Evolutionary conservation across 2,797 vertebrate genomes (phyloP), one percentile per base, ranked within the genome.

Genomic region (Iguana delicatissima): DNA sequence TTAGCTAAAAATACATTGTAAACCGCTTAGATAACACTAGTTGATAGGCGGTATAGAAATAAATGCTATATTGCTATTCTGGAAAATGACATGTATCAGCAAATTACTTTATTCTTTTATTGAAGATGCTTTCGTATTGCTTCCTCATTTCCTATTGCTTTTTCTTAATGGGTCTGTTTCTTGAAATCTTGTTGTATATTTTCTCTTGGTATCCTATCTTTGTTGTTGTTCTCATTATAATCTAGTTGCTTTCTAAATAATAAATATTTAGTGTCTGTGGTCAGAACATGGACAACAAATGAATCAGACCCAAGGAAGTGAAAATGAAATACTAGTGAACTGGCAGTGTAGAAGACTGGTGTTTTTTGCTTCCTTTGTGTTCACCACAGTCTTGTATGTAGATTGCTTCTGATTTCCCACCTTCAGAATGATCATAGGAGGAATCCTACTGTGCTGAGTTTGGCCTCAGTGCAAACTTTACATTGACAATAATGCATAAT

Each of bases 51-150:
- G n/a, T n/a, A n/a, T n/a, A n/a, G n/a, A n/a, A n/a, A n/a, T n/a
- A n/a, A n/a, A n/a, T n/a, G n/a, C n/a, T n/a, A n/a, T n/a, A n/a
- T n/a, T n/a, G n/a, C n/a, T n/a, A n/a, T n/a, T 91, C 87, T 96
- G 89, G 89, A 87, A 95, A 94, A 93, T 93, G 91, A 94, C 91
- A 85, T 93, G 91, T 90, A 0, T 92, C 84, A n/a, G 73, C 35
- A 67, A 64, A 87, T 14, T 22, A 20, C 32, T 93, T 76, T 73
- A 2, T 52, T 91, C 90, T 67, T 88, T 91, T 86, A 89, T 93
- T 69, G 69, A 1, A 73, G 89, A 85, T 72, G 88, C 26, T 6
- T 76, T 77, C 67, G 22, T 85, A 83, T 29, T 84, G 6, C 14
- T 42, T 13, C 46, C 12, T 76, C 77, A 80, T 64, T 67, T 52